Percentiles rank a stretch among this genome's conserved stretches.
These are phyloP conservation scores for Tauraco hartlaubi DNA, from an alignment of 2,797 vertebrate species.

Conservation along the genomic window DNA sequence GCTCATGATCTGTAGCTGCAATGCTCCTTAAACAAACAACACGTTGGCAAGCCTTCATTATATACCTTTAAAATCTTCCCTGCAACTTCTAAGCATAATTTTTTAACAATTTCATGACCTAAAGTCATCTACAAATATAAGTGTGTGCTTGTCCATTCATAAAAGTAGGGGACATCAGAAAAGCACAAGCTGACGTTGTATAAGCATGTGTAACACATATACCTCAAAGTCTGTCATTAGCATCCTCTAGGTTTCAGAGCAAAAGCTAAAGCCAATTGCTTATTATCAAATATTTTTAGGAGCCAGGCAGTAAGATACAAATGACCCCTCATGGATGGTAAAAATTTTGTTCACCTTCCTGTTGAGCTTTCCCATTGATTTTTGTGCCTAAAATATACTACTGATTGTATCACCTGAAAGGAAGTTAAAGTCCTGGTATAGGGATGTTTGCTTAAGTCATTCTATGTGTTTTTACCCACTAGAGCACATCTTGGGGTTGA, in stretches of 20 bases:
- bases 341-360: background rate
- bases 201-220: background rate
- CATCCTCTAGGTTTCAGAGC: background rate
- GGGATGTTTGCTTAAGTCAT: background rate
- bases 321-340: background rate
- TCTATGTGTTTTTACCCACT: background rate
- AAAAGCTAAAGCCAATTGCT: background rate
- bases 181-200: background rate
- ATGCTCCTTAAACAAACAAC: constrained; percentile 89
- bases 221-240: background rate
- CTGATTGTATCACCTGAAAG: background rate
- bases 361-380: background rate
- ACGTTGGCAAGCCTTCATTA: background rate
- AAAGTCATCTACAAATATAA: background rate
- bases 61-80: background rate
- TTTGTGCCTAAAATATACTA: background rate
- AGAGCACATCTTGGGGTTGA: background rate
- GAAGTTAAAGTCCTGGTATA: background rate
- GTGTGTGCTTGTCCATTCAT: background rate
- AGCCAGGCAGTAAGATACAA: background rate
- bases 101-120: background rate
- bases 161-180: background rate
- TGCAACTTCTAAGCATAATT: background rate
- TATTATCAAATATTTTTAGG: background rate
- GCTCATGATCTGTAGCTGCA: constrained; percentile 96